These are phyloP conservation scores for Hydroisotoma schaefferi DNA, from an alignment of 2,888 invertebrate genomes.

Conservation along the genomic window DNA sequence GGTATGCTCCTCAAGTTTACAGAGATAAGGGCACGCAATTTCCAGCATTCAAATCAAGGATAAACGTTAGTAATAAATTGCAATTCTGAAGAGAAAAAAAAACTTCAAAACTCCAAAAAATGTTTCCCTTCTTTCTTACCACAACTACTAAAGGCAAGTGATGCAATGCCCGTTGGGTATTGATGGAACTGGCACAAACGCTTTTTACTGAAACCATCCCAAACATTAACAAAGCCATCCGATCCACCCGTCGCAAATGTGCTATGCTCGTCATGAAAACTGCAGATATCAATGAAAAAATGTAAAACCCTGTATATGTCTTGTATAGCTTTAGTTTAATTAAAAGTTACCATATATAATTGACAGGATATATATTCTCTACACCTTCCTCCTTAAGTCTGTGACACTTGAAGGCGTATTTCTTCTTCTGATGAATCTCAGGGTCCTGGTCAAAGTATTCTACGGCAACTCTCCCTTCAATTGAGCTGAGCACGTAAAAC, in stretches of 20 bases:
- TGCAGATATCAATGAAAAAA: no score
- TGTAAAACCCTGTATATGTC: no score
- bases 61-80: no score
- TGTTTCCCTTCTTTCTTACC: slow-evolving; percentile 57
- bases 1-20: slow-evolving; percentile 76
- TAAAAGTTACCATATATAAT: slow-evolving; percentile 83
- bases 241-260: slow-evolving; percentile 98
- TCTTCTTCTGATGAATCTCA: slow-evolving; percentile 96
- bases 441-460: slow-evolving; percentile 95
- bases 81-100: slow-evolving; percentile 15
- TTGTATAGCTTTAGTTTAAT: no score
- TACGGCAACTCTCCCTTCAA: slow-evolving; percentile 95
- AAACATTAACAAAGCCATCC: slow-evolving; percentile 96
- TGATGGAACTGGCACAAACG: slow-evolving; percentile 96
- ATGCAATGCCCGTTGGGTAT: slow-evolving; percentile 91
- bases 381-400: slow-evolving; percentile 89
- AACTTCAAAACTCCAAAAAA: not conserved
- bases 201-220: slow-evolving; percentile 99
- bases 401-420: slow-evolving; percentile 98
- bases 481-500: slow-evolving; percentile 96
- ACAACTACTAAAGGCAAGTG: slow-evolving; percentile 89
- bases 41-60: slow-evolving; percentile 71
- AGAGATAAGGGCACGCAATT: slow-evolving; percentile 92
- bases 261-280: slow-evolving; percentile 93
- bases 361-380: slow-evolving; percentile 95